Base-by-base conservation (phyloP, 2,888 invertebrate species). In the Lepetodrilus schrolli region DNA sequence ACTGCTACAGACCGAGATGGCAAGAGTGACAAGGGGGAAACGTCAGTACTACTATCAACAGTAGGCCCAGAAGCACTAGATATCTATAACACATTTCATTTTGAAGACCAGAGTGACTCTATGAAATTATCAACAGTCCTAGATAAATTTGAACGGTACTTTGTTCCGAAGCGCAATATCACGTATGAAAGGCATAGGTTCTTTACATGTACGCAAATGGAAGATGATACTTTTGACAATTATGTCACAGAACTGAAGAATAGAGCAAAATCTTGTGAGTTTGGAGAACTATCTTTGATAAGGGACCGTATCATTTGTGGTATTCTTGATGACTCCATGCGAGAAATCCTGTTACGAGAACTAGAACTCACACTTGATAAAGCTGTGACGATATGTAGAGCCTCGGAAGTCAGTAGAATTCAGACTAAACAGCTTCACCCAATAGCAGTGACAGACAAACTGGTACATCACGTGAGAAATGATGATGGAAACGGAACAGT, bases 21-120 rank as follows among this genome's bases (percentile, higher is more conserved):
- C 30, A 72, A 76, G 21, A 51, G 36, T 36, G 74, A 72, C n/a
- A 70, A 74, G 21, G 38, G 69, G 10, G 48, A 74, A 43, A 50
- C 30, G 3, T 65, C 49, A 5, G 73, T 66, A 21, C 69, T 79
- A 13, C 66, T 73, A 3, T 71, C 72, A 43, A 48, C 70, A 17
- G 66, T 73, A 20, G 76, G 77, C 34, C 58, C 43, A 23, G 72
- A 73, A 30, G 73, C 78, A 17, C 34, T 73, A 21, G 72, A 79
- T 23, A 72, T 80, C 21, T 78, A 70, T 36, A 80, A 80, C 30
- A 78, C 72, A 21, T 78, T 80, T 43, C 21, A 37, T 17, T 71
- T 38, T 23, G 47, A 34, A 5, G 66, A 74, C 23, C 43, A 51
- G 1, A 75, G 51, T 13, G 58, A 73, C 36, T 34, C 73, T 8